Evolutionary conservation across 2,888 invertebrate species (phyloP).

Genomic region (Ornithoptera alexandrae): DNA sequence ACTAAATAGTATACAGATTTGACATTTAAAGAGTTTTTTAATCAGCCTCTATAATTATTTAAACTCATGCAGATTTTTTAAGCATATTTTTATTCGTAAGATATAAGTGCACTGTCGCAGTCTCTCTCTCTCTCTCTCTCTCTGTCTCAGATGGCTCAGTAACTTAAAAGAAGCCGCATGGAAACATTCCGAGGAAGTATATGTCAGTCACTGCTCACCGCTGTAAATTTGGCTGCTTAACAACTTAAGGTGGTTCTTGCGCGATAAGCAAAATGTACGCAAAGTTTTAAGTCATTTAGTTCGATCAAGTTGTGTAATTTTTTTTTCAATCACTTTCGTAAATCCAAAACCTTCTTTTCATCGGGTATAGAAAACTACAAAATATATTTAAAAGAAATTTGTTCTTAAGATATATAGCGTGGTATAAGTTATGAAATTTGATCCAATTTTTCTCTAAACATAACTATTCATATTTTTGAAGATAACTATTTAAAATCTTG

Average conservation of each 20-base stretch:
- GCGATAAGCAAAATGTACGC: not conserved
- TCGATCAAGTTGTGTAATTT: not conserved
- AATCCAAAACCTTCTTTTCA: too few species aligned
- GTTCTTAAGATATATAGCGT: too few species aligned
- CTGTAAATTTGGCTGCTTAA: not conserved
- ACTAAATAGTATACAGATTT: too few species aligned
- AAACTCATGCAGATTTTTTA: not conserved
- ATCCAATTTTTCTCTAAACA: too few species aligned
- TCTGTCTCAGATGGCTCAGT: not conserved
- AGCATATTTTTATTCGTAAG: slow-evolving; percentile 1
- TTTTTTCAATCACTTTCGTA: not conserved
- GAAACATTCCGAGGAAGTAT: not conserved
- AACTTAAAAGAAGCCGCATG: slow-evolving; percentile 6
- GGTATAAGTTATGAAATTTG: too few species aligned
- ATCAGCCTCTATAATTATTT: not conserved
- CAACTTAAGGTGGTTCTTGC: not conserved
- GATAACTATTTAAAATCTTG: too few species aligned
- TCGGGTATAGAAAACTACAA: too few species aligned
- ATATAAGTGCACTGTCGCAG: slow-evolving; percentile 9
- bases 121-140: not conserved
- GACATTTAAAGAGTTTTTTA: too few species aligned
- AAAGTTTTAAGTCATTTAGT: not conserved
- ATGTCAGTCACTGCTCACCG: not conserved
- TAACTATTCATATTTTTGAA: too few species aligned
- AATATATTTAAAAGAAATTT: too few species aligned